Evolutionary conservation across 1,140 invertebrate genomes (phyloP).

Genomic region (Dryas iulia): DNA sequence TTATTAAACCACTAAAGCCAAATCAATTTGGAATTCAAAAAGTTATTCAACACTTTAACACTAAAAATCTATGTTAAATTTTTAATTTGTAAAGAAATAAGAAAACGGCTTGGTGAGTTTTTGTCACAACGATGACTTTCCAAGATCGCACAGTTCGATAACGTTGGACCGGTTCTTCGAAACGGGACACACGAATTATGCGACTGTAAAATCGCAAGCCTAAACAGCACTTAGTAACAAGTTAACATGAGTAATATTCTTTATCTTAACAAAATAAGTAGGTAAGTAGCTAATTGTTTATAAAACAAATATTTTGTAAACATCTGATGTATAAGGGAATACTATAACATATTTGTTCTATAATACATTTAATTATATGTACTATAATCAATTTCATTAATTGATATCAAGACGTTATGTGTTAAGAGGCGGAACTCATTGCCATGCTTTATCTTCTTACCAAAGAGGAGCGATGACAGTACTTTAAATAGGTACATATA

Average conservation of each 20-base stretch:
- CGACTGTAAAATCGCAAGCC: neutral
- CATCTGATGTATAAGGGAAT: too few relatives aligned
- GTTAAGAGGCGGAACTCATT: too few relatives aligned
- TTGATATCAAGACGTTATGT: too few relatives aligned
- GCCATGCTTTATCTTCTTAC: too few relatives aligned
- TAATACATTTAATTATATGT: too few relatives aligned
- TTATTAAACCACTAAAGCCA: neutral
- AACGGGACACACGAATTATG: constrained; percentile 8
- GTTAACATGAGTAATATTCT: neutral
- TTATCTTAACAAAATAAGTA: too few relatives aligned
- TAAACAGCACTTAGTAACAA: neutral
- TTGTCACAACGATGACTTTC: constrained; percentile 19
- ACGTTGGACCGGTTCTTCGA: constrained; percentile 11
- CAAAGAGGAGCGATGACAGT: too few relatives aligned
- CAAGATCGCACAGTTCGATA: constrained; percentile 16
- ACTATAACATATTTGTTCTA: too few relatives aligned
- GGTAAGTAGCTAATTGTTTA: too few relatives aligned
- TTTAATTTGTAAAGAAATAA: constrained; percentile 6
- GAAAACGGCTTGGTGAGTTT: constrained; percentile 9
- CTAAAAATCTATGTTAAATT: neutral
- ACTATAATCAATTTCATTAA: too few relatives aligned
- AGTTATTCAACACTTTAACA: neutral
- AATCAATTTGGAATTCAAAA: neutral
- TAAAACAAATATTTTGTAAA: too few relatives aligned
- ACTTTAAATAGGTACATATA: too few relatives aligned